These are phyloP conservation scores for Tenodera sinensis DNA, from an alignment of 2,888 invertebrate species.

Conservation along the genomic window DNA sequence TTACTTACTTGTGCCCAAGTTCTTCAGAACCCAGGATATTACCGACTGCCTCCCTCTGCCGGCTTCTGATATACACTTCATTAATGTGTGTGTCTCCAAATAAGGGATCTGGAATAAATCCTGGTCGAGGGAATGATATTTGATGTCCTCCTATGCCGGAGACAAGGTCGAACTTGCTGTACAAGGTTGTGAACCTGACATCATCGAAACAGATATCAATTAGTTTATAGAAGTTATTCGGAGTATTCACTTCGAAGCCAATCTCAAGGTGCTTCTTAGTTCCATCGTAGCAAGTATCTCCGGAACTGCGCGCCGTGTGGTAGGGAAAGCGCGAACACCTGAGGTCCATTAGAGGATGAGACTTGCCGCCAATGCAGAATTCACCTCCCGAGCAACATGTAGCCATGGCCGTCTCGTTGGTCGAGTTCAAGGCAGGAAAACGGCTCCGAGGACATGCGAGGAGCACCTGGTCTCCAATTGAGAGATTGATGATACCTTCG, in stretches of 20 bases:
- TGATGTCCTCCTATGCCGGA: conserved; percentile 50
- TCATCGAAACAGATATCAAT: conserved; percentile 56
- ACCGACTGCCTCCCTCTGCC: conserved; percentile 18
- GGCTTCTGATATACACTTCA: conserved; percentile 37
- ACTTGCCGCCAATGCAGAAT: conserved; percentile 24
- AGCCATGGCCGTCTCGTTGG: not conserved
- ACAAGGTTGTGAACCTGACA: conserved; percentile 49
- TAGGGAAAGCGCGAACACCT: conserved; percentile 46
- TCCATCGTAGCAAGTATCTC: conserved; percentile 46
- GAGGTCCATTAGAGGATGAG: conserved; percentile 44
- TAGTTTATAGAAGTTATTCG: conserved; percentile 46
- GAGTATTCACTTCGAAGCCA: conserved; percentile 49
- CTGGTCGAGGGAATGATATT: conserved; percentile 48
- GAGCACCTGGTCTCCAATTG: conserved; percentile 3
- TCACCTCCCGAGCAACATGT: conserved; percentile 19
- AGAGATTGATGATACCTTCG: not conserved
- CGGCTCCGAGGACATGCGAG: conserved; percentile 17
- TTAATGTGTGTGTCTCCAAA: conserved; percentile 45
- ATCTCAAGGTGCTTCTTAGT: conserved; percentile 50
- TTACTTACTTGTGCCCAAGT: conserved; percentile 21
- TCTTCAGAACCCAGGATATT: conserved; percentile 13
- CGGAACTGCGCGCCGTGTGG: conserved; percentile 47
- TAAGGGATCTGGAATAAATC: conserved; percentile 50
- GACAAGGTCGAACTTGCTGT: conserved; percentile 51
- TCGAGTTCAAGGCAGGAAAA: not conserved